Evolutionary conservation across 2,113 vertebrate genomes (phyloP), one percentile per base, ranked within the genome.

Genomic region (Alethe castanea): DNA sequence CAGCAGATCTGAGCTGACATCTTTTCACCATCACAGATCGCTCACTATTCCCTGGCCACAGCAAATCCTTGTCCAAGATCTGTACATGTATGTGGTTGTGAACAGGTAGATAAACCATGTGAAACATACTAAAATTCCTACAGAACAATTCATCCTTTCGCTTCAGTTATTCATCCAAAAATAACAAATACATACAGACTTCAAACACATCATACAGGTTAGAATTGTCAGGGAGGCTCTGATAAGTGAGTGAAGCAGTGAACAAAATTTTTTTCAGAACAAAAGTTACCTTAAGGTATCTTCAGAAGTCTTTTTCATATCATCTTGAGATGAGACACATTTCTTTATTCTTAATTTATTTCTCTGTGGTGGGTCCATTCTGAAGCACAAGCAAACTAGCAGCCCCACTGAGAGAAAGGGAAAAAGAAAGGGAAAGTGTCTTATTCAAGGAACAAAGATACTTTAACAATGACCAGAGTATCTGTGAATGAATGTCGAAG

Each of bases 261-360:
- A 95, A 86, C 3, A 91, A 72, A 69, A 50, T 77, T 11, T 85
- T 80, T 60, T 38, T 33, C 67, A 65, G 56, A 36, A 89, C 26
- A 82, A 69, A 91, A 57, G 40, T 54, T 92, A 84, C 52, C n/a
- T 88, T 36, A 53, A 5, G 4, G n/a, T 52, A 42, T 85, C 74
- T 94, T 92, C 70, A 81, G 77, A 95, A 92, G 26, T 70, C 59
- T 56, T 66, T 94, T 61, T 85, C 24, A 3, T 62, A 56, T 57
- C 38, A 87, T 76, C 78, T 74, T 64, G 44, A 59, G 86, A 89
- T 81, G 77, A 96, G 73, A 57, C 42, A 66, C 19, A 80, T 87
- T 90, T 87, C 70, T 88, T 92, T 93, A 89, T 83, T 91, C 78
- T 72, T 88, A 86, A 35, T 92, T 93, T 95, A 81, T 74, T 94